Evolutionary conservation across 2,797 vertebrate genomes (phyloP).

Genomic region (Micromesistius poutassou): DNA sequence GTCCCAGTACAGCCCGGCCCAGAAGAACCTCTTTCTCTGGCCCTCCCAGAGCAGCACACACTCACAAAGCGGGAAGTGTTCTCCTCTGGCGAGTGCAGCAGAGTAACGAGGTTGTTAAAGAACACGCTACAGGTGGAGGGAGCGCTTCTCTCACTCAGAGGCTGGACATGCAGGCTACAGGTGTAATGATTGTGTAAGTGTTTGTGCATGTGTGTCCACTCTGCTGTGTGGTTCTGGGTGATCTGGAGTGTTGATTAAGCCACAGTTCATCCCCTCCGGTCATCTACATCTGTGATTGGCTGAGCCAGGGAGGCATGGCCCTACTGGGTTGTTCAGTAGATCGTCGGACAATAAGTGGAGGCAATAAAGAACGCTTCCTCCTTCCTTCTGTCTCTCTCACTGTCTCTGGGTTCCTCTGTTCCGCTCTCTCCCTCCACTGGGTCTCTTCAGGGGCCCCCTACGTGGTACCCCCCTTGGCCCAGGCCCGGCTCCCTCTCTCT

Average conservation of each 20-base stretch:
- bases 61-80: not conserved
- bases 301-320: conserved; percentile 13
- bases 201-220: not conserved
- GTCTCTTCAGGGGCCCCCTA: not conserved
- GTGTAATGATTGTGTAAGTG: not conserved
- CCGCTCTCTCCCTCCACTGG: not conserved
- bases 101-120: not conserved
- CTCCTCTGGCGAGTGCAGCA: not conserved
- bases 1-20: not conserved
- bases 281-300: conserved; percentile 22
- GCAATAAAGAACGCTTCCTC: conserved; percentile 13
- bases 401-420: not conserved
- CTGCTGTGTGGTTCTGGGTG: not conserved
- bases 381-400: conserved; percentile 5
- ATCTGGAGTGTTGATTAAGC: not conserved
- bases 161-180: too few relatives aligned
- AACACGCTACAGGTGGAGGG: too few relatives aligned
- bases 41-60: not conserved
- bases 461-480: too few relatives aligned
- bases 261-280: conserved; percentile 13
- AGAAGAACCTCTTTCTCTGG: not conserved
- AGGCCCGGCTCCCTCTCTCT: not conserved
- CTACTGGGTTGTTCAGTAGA: conserved; percentile 13
- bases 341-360: conserved; percentile 14
- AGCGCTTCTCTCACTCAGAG: too few relatives aligned